A percentile compares a stretch with the other conserved stretches of the same genome.
These are phyloP conservation scores for Griposia aprilina DNA, from an alignment of 2,888 invertebrate species.

Conservation along the genomic window DNA sequence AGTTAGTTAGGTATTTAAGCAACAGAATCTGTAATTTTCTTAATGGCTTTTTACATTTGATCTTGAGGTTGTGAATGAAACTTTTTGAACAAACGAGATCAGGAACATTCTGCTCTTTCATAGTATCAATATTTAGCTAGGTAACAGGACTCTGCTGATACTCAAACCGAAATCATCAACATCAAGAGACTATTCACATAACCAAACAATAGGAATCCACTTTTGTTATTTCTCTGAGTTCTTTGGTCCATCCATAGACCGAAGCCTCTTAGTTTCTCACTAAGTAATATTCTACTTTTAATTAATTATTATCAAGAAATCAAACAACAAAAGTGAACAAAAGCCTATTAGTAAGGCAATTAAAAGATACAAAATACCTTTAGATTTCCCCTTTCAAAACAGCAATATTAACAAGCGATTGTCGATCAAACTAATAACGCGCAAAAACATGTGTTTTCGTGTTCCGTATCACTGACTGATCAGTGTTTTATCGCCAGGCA, in stretches of 20 bases:
- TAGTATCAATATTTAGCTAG: neutral
- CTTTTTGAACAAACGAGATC: too few relatives aligned
- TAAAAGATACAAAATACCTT: constrained; percentile 14
- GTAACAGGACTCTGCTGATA: neutral
- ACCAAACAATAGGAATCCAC: neutral
- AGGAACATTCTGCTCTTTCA: neutral
- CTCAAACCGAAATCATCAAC: constrained; percentile 3
- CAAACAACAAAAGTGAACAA: constrained; percentile 19
- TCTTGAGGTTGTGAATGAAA: neutral
- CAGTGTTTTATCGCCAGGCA: constrained; percentile 57
- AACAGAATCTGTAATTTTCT: neutral
- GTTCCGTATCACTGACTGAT: constrained; percentile 61
- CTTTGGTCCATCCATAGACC: neutral
- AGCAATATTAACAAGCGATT: constrained; percentile 20
- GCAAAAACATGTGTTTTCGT: constrained; percentile 66
- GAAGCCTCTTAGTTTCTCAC: neutral
- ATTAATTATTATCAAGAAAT: constrained; percentile 6
- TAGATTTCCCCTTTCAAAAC: neutral
- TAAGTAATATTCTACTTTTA: neutral
- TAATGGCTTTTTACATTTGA: neutral
- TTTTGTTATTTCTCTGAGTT: constrained; percentile 19
- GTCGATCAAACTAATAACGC: constrained; percentile 75
- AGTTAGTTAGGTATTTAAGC: neutral
- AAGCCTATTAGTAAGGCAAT: constrained; percentile 8
- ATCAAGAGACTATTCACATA: neutral